Evolutionary conservation across 2,888 invertebrate genomes (phyloP).

Genomic region (Drosophila niveifrons): DNA sequence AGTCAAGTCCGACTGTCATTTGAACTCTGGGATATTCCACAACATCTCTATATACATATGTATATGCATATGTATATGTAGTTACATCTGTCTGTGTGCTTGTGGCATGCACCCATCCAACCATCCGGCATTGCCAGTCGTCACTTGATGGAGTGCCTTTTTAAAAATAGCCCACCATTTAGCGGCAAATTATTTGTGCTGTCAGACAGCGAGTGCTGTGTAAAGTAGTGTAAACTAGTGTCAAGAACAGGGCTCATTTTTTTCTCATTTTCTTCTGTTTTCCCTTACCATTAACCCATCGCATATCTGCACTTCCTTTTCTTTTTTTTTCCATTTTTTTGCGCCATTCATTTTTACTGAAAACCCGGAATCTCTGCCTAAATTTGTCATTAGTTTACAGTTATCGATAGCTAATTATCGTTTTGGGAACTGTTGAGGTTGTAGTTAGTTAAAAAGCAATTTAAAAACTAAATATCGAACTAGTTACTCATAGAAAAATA

Average conservation of each 20-base stretch:
- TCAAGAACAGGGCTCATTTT: constrained; percentile 23
- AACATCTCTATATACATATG: background rate
- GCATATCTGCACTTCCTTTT: background rate
- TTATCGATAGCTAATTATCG: constrained; percentile 8
- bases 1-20: constrained; percentile 20
- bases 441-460: too few species aligned
- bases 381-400: background rate
- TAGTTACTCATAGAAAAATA: too few species aligned
- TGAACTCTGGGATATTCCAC: constrained; percentile 15
- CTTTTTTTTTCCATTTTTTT: too few species aligned
- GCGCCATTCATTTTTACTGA: too few species aligned
- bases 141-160: constrained; percentile 59
- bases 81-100: constrained; percentile 2
- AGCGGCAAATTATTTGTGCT: constrained; percentile 64
- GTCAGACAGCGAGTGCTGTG: constrained; percentile 60
- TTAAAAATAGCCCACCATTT: constrained; percentile 63
- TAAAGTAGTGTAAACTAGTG: constrained; percentile 41
- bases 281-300: background rate
- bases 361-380: constrained; percentile 5
- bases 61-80: background rate
- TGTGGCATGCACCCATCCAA: constrained; percentile 56
- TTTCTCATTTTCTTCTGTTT: background rate
- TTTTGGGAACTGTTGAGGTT: too few species aligned
- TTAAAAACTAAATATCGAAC: too few species aligned
- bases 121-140: constrained; percentile 45